Conservation (phyloP, 2,113 vertebrate species). For the Phylloscopus trochiloides region DNA sequence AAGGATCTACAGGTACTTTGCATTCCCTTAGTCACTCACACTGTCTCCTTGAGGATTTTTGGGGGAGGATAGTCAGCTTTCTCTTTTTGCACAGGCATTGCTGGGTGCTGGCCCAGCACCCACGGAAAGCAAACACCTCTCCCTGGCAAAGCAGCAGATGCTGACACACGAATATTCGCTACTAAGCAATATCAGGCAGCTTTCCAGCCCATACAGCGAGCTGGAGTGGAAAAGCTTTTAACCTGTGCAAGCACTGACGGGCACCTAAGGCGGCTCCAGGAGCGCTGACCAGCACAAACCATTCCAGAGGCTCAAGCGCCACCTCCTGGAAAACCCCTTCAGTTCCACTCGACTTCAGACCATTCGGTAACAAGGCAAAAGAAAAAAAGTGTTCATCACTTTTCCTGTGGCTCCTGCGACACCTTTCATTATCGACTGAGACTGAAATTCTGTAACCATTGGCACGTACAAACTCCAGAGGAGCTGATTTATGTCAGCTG, state of each 20-base stretch:
- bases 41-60: neutral
- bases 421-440: neutral
- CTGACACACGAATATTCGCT: neutral
- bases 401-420: neutral
- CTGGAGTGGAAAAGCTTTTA: neutral
- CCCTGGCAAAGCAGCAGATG: neutral
- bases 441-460: neutral
- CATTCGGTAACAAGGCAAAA: neutral
- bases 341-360: neutral
- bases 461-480: neutral
- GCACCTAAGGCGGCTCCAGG: accelerated
- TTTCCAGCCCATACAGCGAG: neutral
- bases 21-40: neutral
- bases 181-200: neutral
- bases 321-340: conserved; percentile 45
- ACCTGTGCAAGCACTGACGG: neutral
- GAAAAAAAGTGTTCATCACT: neutral
- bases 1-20: neutral
- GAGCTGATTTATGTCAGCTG: neutral
- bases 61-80: accelerated
- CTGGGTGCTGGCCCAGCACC: neutral
- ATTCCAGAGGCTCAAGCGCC: conserved; percentile 51
- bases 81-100: neutral
- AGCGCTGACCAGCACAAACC: neutral
- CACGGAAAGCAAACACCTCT: neutral